phyloP scores from a whole-genome alignment of 2,113 vertebrate genomes.

The Noturus placidus region DNA sequence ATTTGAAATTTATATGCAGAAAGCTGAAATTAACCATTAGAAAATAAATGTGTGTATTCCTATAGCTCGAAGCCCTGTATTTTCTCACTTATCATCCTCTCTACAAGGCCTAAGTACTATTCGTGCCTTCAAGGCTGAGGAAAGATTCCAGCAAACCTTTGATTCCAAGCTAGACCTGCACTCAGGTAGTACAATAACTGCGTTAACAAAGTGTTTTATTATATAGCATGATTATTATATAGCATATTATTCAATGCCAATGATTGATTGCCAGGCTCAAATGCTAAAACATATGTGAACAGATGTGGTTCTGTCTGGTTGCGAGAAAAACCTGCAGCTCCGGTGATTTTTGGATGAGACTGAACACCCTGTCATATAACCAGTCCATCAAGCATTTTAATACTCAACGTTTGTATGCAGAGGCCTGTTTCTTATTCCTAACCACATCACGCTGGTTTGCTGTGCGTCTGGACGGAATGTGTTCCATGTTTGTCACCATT shows the following conservation, averaged over 20 bases:
- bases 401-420: slow-evolving; percentile 63
- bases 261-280: background rate
- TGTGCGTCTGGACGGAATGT: slow-evolving; percentile 91
- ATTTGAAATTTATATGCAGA: background rate
- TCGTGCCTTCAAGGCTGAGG: slow-evolving; percentile 84
- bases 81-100: slow-evolving; percentile 91
- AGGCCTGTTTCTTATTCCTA: slow-evolving; percentile 94
- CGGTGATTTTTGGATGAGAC: background rate
- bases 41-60: background rate
- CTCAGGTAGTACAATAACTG: slow-evolving; percentile 73
- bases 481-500: slow-evolving; percentile 84
- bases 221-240: no score
- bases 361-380: background rate
- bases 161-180: slow-evolving; percentile 92
- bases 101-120: slow-evolving; percentile 94
- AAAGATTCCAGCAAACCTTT: slow-evolving; percentile 86
- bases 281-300: background rate
- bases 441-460: slow-evolving; percentile 94
- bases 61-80: slow-evolving; percentile 90
- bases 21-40: background rate
- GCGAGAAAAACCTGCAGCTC: background rate
- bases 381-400: background rate
- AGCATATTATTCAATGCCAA: no score
- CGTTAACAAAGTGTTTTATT: background rate
- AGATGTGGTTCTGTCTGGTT: background rate